Evolutionary conservation across 2,888 invertebrate species (phyloP).

Genomic region (Iphiclides podalirius): DNA sequence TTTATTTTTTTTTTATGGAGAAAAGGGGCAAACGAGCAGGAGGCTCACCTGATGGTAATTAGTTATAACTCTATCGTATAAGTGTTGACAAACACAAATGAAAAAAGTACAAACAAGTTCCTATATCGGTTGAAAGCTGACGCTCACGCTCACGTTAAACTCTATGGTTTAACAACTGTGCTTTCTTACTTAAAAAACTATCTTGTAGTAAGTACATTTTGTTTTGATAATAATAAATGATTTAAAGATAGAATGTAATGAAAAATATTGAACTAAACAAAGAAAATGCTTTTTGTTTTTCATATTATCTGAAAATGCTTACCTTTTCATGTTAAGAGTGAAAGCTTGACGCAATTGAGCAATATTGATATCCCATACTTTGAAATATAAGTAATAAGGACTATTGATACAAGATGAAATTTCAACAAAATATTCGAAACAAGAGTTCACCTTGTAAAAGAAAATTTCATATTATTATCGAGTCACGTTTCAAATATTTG

Average conservation of each 20-base stretch:
- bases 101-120: no score
- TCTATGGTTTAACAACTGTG: no score
- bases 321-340: not conserved
- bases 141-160: no score
- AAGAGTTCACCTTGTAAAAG: not conserved
- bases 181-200: not conserved
- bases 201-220: not conserved
- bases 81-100: no score
- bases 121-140: no score
- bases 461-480: not conserved
- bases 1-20: no score
- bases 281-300: not conserved
- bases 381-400: not conserved
- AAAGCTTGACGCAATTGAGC: constrained; percentile 9
- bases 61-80: no score
- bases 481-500: not conserved
- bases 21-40: no score
- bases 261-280: not conserved
- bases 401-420: not conserved
- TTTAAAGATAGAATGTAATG: constrained; percentile 13
- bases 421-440: not conserved
- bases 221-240: not conserved
- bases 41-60: no score
- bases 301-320: not conserved
- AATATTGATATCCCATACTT: constrained; percentile 2